These are phyloP conservation scores for Pollenia amentaria DNA, from an alignment of 2,888 invertebrate genomes.

Conservation along the genomic window DNA sequence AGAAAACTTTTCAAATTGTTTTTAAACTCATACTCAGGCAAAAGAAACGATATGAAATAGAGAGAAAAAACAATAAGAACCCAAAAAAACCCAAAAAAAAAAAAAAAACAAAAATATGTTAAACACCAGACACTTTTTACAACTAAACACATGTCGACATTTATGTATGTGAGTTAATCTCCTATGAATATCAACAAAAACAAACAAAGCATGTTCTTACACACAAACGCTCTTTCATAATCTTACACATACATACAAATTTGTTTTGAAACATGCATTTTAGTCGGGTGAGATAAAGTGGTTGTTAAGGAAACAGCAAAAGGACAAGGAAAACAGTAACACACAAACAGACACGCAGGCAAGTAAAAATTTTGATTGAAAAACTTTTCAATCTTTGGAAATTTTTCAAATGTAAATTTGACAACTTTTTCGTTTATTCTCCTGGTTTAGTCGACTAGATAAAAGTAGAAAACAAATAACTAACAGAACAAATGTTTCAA, in stretches of 20 bases:
- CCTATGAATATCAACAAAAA: not conserved
- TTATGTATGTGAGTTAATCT: not conserved
- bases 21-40: conserved; percentile 57
- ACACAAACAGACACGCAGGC: not conserved
- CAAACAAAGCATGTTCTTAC: not conserved
- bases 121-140: conserved; percentile 31
- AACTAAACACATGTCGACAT: not conserved
- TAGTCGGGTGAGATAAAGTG: conserved; percentile 38
- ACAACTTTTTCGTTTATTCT: conserved; percentile 56
- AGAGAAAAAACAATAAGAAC: conserved; percentile 36
- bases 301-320: conserved; percentile 30
- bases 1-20: conserved; percentile 71
- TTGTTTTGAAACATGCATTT: not conserved
- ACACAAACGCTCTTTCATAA: not conserved
- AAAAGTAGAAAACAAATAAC: not conserved
- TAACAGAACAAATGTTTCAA: conserved; percentile 23
- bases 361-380: conserved; percentile 66
- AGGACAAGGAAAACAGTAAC: not conserved
- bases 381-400: conserved; percentile 70
- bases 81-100: not conserved
- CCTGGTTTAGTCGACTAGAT: not conserved
- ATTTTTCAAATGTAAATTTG: conserved; percentile 68
- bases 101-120: conserved; percentile 58
- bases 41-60: conserved; percentile 40
- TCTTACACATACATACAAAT: not conserved